Base-by-base conservation (phyloP, 2,888 invertebrate genomes). In the Smittia aterrima region DNA sequence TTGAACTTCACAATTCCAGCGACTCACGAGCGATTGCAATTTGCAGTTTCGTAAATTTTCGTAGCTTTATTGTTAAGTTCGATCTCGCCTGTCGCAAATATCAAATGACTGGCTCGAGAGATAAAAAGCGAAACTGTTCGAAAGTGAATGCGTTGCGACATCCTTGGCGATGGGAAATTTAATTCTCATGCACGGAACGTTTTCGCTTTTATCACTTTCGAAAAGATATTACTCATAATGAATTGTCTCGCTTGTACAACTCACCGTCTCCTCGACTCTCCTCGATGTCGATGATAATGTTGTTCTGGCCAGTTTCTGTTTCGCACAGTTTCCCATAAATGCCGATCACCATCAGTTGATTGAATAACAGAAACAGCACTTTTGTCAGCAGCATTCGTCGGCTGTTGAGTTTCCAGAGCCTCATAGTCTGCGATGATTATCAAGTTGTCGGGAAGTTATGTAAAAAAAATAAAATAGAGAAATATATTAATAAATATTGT, bases 251-350 rank as follows among this genome's bases (percentile, higher is more conserved):
- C 47, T 47, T 67, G n/a, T n/a, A n/a, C 18, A 41, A 89, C 91
- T 90, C 86, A 92, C 92, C 89, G 78, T 86, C 84, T 78, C 90
- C 91, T 83, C 88, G 85, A 81, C 92, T 92, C 81, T 93, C 93
- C 83, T 92, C 90, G 77, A 92, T 92, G 81, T 92, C 92, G 76
- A 92, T 85, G 79, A 93, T 92, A 77, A 92, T 91, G 80, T 91
- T 92, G 64, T 91, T 89, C 79, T 91, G 89, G 58, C 91, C 90
- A 68, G 88, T 90, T 83, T 91, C 90, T 79, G 91, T 89, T 81
- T 92, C 92, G 83, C 92, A 93, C 79, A 74, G 18, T 66, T 66
- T 66, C 11, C 74, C 74, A 47, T 74, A 66, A 47, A 74, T 66
- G 13, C 66, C 66, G 6, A 74, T 74, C 66, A 74, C 74, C 74